Percentiles rank a stretch among this genome's conserved stretches.
These are phyloP conservation scores for Axis porcinus DNA, from an alignment of 2,113 vertebrate genomes.

Conservation along the genomic window DNA sequence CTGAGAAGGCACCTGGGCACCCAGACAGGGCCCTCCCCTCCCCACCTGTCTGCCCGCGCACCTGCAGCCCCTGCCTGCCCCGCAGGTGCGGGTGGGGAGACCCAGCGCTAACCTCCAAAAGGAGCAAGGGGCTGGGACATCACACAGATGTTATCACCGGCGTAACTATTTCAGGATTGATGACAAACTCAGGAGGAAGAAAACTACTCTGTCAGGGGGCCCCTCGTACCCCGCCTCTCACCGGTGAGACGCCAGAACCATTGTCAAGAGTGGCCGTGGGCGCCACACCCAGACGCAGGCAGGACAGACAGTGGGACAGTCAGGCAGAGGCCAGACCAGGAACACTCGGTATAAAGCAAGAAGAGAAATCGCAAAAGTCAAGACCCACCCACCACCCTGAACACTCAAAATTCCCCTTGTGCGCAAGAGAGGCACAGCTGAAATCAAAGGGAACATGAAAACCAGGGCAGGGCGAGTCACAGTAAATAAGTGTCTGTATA, in stretches of 20 bases:
- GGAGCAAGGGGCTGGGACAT: too few species aligned
- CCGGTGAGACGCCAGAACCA: not conserved
- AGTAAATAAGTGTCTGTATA: not conserved
- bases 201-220: not conserved
- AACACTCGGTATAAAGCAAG: not conserved
- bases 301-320: not conserved
- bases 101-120: rapidly evolving
- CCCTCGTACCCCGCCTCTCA: not conserved
- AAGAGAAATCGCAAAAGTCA: not conserved
- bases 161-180: not conserved
- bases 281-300: not conserved
- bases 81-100: not conserved
- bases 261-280: rapidly evolving
- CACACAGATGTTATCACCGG: rapidly evolving
- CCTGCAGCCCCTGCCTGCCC: rapidly evolving
- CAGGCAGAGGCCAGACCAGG: not conserved
- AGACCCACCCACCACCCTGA: not conserved
- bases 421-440: not conserved
- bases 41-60: rapidly evolving
- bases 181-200: not conserved
- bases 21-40: not conserved
- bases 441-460: not conserved
- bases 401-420: too few species aligned
- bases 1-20: not conserved
- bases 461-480: rapidly evolving